Evolutionary conservation across 1,140 invertebrate genomes (phyloP), one percentile per base, ranked within the genome.

Genomic region (Tribolium castaneum): DNA sequence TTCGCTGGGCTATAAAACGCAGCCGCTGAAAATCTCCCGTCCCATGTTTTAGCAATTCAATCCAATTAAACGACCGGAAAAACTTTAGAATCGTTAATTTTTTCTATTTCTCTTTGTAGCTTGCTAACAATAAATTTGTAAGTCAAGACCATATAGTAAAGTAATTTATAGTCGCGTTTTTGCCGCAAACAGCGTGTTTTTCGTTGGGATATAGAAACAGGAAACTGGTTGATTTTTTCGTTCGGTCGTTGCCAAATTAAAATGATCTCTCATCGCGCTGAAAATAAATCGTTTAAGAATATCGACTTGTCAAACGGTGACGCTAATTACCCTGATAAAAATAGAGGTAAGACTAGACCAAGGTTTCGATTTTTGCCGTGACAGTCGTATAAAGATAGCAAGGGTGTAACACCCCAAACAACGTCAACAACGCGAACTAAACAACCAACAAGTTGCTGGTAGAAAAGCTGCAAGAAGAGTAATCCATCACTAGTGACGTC

Each of bases 21-120:
- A 84, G 83, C 83, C 82, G 83, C 82, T 80, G 19, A 72, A 78
- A 80, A 78, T 81, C 77, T 71, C 75, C 74, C 76, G 76, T 76
- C 80, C 74, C 79, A 73, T 78, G 80, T 85, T 85, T 83, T 79
- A 73, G 83, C 81, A 77, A 83, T 83, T 83, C 83, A 80, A 82
- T 83, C 81, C 82, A 85, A 84, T 85, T 84, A 85, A 84, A 83
- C 81, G 80, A 81, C 81, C 82, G 82, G 82, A 84, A 84, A 83
- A 85, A 85, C 81, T 83, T 82, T 62, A 77, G 77, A 83, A 84
- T 83, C 84, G 84, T 84, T 85, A 85, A 84, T 84, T 85, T 84
- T 84, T 84, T 77, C 71, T 80, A 66, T 66, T 66, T 77, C 79
- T 76, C 77, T 78, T 72, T 77, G 78, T 80, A 80, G 73, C 78